A percentile compares a stretch with the other conserved stretches of the same genome.
Conservation (phyloP, 2,888 invertebrate genomes). For the Flabesymbios commensalis region DNA sequence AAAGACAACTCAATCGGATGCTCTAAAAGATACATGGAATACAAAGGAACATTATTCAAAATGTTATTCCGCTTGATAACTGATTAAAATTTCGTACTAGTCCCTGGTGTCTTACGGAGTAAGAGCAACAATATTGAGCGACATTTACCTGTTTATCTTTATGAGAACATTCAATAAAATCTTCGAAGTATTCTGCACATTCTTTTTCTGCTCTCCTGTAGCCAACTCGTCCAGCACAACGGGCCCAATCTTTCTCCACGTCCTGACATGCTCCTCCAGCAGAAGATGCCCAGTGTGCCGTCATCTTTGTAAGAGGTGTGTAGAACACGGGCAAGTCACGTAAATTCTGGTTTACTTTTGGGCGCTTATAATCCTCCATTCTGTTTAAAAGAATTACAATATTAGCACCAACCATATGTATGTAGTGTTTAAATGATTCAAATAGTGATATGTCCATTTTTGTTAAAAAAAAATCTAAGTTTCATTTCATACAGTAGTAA, state of each 20-base stretch:
- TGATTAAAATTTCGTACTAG: too few relatives aligned
- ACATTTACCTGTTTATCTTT: constrained; percentile 34
- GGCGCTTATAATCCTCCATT: too few relatives aligned
- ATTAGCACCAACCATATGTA: too few relatives aligned
- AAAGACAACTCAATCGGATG: not conserved
- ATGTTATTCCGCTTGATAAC: too few relatives aligned
- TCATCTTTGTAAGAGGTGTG: constrained; percentile 35
- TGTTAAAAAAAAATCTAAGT: too few relatives aligned
- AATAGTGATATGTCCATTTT: too few relatives aligned
- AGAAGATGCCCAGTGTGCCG: constrained; percentile 27
- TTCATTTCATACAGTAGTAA: too few relatives aligned
- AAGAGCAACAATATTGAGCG: too few relatives aligned
- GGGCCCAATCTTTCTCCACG: constrained; percentile 38
- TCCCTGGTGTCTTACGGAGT: too few relatives aligned
- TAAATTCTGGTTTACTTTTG: too few relatives aligned
- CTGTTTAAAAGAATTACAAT: too few relatives aligned
- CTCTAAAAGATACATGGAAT: not conserved
- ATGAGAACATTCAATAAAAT: constrained; percentile 35
- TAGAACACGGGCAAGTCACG: constrained; percentile 36
- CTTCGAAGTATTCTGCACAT: constrained; percentile 34
- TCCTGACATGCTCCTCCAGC: constrained; percentile 34
- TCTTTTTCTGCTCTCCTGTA: constrained; percentile 15
- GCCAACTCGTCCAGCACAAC: constrained; percentile 39
- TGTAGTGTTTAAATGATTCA: too few relatives aligned
- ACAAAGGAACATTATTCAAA: not conserved